Percentiles rank a stretch among this genome's conserved stretches.
phyloP scores from a whole-genome alignment of 2,888 invertebrate species.

The Allygus modestus region DNA sequence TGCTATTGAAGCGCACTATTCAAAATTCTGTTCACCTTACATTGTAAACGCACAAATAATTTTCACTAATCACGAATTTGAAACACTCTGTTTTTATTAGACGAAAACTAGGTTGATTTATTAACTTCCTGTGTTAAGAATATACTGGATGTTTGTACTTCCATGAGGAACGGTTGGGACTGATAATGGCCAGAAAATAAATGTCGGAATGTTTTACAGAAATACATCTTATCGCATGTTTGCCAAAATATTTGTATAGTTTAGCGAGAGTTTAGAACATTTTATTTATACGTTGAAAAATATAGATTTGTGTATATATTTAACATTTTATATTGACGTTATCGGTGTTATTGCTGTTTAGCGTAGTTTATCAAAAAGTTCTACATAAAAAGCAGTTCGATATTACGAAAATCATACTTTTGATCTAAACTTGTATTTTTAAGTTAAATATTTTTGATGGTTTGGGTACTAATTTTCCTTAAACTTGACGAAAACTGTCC shows the following conservation, averaged over 20 bases:
- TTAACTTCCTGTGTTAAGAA: not conserved
- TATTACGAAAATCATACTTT: not conserved
- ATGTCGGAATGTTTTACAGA: not conserved
- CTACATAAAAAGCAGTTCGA: not conserved
- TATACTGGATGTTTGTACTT: not conserved
- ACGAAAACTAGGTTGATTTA: not conserved
- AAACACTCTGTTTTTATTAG: no score
- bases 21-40: no score
- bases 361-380: slow-evolving; percentile 16
- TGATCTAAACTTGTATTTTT: no score
- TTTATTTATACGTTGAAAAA: not conserved
- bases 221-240: slow-evolving; percentile 7
- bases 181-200: not conserved
- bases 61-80: no score
- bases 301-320: slow-evolving; percentile 46
- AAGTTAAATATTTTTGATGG: no score
- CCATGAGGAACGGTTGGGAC: not conserved
- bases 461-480: no score
- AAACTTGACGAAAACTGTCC: no score
- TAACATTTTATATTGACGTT: slow-evolving; percentile 51
- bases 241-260: slow-evolving; percentile 52
- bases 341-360: slow-evolving; percentile 14
- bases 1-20: no score
- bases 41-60: no score
- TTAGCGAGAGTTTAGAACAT: slow-evolving; percentile 1